Evolutionary conservation across 2,888 invertebrate genomes (phyloP).

Genomic region (Altica lythri): DNA sequence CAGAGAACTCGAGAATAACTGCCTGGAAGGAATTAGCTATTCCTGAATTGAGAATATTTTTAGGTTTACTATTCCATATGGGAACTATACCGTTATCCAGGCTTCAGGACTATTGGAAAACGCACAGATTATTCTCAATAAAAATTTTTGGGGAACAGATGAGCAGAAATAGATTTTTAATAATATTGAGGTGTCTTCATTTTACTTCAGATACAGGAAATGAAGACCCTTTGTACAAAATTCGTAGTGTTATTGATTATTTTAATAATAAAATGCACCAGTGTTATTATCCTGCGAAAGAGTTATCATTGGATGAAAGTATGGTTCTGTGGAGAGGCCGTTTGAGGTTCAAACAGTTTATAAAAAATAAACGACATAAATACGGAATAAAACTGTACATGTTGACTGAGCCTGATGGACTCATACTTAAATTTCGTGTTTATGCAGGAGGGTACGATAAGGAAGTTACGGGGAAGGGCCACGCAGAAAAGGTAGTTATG

Average conservation of each 20-base stretch:
- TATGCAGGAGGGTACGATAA: constrained; percentile 13
- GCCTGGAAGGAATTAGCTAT: constrained; percentile 6
- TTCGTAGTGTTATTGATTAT: constrained; percentile 47
- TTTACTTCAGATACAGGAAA: constrained; percentile 17
- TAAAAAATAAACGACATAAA: constrained; percentile 49
- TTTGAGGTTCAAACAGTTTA: constrained; percentile 46
- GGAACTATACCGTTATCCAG: constrained; percentile 18
- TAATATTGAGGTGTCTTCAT: constrained; percentile 31
- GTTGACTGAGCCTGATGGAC: constrained; percentile 48
- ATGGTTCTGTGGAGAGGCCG: constrained; percentile 44
- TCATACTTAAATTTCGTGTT: constrained; percentile 12
- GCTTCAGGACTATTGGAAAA: constrained; percentile 32
- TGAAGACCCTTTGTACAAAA: constrained; percentile 40
- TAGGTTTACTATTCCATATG: constrained; percentile 25
- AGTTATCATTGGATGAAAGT: constrained; percentile 37
- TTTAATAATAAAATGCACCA: constrained; percentile 41
- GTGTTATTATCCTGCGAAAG: constrained; percentile 37
- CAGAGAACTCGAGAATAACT: constrained; percentile 14
- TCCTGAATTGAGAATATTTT: constrained; percentile 11
- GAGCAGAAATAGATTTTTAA: constrained; percentile 30
- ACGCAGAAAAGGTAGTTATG: constrained; percentile 29
- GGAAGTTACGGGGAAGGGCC: constrained; percentile 17
- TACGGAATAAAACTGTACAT: constrained; percentile 49
- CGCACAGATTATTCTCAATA: constrained; percentile 24
- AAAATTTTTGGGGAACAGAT: constrained; percentile 22